Percentiles rank a stretch among this genome's conserved stretches.
phyloP scores from a whole-genome alignment of 2,113 vertebrate genomes.

The Lathamus discolor region DNA sequence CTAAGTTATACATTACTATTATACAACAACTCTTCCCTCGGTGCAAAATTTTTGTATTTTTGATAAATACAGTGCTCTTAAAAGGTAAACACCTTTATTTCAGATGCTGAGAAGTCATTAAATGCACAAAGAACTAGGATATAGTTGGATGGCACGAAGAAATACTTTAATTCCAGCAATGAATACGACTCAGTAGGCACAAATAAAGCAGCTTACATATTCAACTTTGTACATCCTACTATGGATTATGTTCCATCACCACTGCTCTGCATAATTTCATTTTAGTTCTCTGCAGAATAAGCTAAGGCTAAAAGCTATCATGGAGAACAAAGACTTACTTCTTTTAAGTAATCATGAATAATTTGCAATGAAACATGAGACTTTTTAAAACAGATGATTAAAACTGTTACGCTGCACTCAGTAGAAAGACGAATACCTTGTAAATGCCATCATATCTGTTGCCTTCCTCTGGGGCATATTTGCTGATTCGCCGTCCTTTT shows the following conservation, averaged over 20 bases:
- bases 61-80: neutral
- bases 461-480: constrained; percentile 97
- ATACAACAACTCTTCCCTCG: neutral
- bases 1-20: neutral
- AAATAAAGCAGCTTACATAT: neutral
- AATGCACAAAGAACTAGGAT: neutral
- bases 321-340: neutral
- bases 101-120: neutral
- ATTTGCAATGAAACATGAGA: neutral
- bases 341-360: neutral
- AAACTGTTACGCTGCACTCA: neutral
- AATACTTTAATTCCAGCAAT: neutral
- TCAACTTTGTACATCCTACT: neutral
- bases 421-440: constrained; percentile 81
- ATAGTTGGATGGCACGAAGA: neutral
- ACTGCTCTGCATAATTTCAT: neutral
- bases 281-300: neutral
- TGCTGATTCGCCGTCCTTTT: constrained; percentile 97
- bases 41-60: neutral
- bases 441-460: constrained; percentile 99
- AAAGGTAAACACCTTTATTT: neutral
- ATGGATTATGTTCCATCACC: neutral
- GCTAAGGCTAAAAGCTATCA: neutral
- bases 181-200: neutral
- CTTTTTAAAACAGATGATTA: neutral